A percentile compares a stretch with the other conserved stretches of the same genome.
phyloP scores from a whole-genome alignment of 2,797 vertebrate species.

The Enteromius thamalakanensis region DNA sequence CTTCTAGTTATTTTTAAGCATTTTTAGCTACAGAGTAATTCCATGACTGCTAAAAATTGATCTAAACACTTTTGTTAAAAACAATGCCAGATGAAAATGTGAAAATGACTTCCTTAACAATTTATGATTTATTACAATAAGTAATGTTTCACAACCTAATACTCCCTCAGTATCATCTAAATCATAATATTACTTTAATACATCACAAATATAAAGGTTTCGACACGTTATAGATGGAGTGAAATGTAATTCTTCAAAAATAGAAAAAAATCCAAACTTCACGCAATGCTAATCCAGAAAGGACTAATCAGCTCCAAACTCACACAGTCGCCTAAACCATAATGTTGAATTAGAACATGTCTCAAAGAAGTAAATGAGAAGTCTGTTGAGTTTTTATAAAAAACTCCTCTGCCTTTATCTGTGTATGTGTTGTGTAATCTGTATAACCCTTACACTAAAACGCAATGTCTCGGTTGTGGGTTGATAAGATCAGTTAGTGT shows the following conservation, averaged over 20 bases:
- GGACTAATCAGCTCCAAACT: background rate
- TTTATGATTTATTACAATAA: too few species aligned
- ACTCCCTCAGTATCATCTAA: background rate
- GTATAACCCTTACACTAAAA: conserved; percentile 26
- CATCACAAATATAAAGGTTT: background rate
- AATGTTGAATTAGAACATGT: background rate
- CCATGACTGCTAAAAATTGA: too few species aligned
- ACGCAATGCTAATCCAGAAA: background rate
- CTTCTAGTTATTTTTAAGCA: background rate
- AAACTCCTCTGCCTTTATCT: conserved; percentile 33
- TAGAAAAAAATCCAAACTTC: background rate
- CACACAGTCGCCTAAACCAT: background rate
- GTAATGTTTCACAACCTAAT: background rate
- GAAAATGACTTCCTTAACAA: too few species aligned
- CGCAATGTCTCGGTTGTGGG: conserved; percentile 26
- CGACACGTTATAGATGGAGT: too few species aligned
- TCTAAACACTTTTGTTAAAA: background rate
- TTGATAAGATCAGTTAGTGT: conserved; percentile 40
- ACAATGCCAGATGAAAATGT: background rate
- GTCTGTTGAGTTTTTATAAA: background rate
- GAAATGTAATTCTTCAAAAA: background rate
- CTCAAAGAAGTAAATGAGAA: background rate
- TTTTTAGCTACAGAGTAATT: background rate
- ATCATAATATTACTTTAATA: background rate
- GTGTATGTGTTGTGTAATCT: conserved; percentile 29